Evolutionary conservation across 2,888 invertebrate species (phyloP).

Genomic region (Himalopsyche anomala): DNA sequence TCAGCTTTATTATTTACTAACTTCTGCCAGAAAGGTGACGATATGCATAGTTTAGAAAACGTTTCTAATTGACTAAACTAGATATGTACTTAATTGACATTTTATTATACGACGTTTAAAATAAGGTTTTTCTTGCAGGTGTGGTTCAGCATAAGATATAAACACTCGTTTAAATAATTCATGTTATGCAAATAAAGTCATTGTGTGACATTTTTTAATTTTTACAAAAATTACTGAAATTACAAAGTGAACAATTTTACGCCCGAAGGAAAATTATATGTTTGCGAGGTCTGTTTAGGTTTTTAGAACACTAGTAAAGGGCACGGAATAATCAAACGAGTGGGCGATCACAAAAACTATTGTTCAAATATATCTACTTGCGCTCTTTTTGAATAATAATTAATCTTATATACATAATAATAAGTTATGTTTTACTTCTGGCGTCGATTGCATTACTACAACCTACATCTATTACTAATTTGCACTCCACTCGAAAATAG

Average conservation of each 20-base stretch:
- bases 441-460: too few relatives aligned
- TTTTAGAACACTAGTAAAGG: conserved; percentile 8
- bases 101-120: not conserved
- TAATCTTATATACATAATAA: not conserved
- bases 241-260: not conserved
- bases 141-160: not conserved
- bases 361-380: not conserved
- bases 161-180: conserved; percentile 33
- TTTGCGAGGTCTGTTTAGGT: not conserved
- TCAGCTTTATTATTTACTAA: too few relatives aligned
- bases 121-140: not conserved
- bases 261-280: not conserved
- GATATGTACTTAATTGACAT: too few relatives aligned
- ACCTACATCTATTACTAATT: too few relatives aligned
- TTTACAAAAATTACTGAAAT: conserved; percentile 16
- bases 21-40: too few relatives aligned
- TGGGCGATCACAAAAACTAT: not conserved
- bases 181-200: conserved; percentile 34
- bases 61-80: too few relatives aligned
- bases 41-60: too few relatives aligned
- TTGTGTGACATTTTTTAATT: conserved; percentile 41
- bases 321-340: not conserved
- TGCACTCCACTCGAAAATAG: too few relatives aligned
- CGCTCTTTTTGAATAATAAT: conserved; percentile 2
- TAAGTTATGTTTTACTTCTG: too few relatives aligned